Base-by-base conservation (phyloP, 2,113 vertebrate genomes). In the Protomyctophum bolini region DNA sequence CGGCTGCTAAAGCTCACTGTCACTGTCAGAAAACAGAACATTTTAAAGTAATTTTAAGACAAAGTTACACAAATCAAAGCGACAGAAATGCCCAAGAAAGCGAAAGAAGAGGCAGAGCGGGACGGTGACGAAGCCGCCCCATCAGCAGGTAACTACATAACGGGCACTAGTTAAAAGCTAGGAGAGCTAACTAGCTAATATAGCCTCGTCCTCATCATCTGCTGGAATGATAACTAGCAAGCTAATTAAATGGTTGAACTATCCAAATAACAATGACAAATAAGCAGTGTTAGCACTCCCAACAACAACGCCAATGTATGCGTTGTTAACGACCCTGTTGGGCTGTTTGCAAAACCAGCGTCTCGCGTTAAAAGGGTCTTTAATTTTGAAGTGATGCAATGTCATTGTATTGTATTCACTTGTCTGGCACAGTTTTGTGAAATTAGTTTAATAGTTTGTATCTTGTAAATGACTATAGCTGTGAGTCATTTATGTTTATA, bases 41-140 rank as follows among this genome's bases (percentile, higher is more conserved):
- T 0, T 60, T 54, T 41, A 6, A 51, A 8, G 6, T 21, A 49
- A n/a, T 28, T 67, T 51, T 12, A 3, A 15, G 11, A 55, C 0
- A 7, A 51, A 73, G 9, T 57, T 10, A 0, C 15, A 9, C 2
- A 2, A 7, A 10, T 7, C 0, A 10, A 50, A 64, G 11, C 1
- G 57, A 33, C 0, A 70, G 82, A 79, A 48, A 94, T 94, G 93
- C 93, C 93, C 0, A 93, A 89, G 73, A 93, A 93, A 74, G n/a
- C 67, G 15, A 92, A 92, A 75, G 91, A 92, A 56, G 91, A 91
- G 10, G 72, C 84, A 1, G 86, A 89, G 77, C 93, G 92, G 93
- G 84, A 91, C 68, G 93, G 77, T 6, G 91, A 92, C 2, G 93
- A 93, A 1, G 88, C 59, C 4, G 15, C 84, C 3, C 80, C 90